Evolutionary conservation across 2,888 invertebrate genomes (phyloP).

Genomic region (Acleris laterana): DNA sequence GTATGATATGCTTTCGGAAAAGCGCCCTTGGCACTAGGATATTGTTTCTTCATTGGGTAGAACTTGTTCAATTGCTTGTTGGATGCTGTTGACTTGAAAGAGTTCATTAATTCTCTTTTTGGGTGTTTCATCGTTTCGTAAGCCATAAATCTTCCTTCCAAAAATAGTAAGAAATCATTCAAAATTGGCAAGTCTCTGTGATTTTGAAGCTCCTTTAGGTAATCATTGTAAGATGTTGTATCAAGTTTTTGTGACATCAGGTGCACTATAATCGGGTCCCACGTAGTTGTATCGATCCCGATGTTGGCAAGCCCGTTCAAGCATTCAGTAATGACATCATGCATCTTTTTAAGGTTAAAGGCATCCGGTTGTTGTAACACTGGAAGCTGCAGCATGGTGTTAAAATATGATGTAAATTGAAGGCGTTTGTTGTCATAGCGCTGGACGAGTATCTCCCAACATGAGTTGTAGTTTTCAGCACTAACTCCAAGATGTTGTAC

Average conservation of each 20-base stretch:
- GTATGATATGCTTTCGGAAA: constrained; percentile 14
- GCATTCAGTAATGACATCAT: constrained; percentile 38
- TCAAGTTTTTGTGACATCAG: constrained; percentile 41
- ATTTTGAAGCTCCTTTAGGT: constrained; percentile 34
- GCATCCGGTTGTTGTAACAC: constrained; percentile 35
- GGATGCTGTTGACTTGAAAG: background rate
- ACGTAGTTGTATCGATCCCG: constrained; percentile 35
- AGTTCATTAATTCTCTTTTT: background rate
- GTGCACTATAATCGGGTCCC: constrained; percentile 41
- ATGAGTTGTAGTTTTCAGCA: constrained; percentile 32
- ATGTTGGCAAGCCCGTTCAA: constrained; percentile 37
- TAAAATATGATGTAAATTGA: constrained; percentile 14
- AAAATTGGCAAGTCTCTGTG: constrained; percentile 31
- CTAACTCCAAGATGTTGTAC: constrained; percentile 29
- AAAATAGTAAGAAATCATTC: constrained; percentile 36
- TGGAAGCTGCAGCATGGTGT: constrained; percentile 10
- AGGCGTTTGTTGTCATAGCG: constrained; percentile 32
- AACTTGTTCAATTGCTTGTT: background rate
- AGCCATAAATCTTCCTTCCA: constrained; percentile 40
- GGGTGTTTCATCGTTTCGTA: constrained; percentile 35
- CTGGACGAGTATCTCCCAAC: constrained; percentile 34
- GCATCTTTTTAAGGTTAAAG: constrained; percentile 35
- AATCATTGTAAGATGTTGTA: constrained; percentile 36
- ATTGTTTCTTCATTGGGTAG: background rate
- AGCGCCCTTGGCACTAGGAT: background rate